Conservation (phyloP, 2,113 vertebrate species). For the Abramis brama region DNA sequence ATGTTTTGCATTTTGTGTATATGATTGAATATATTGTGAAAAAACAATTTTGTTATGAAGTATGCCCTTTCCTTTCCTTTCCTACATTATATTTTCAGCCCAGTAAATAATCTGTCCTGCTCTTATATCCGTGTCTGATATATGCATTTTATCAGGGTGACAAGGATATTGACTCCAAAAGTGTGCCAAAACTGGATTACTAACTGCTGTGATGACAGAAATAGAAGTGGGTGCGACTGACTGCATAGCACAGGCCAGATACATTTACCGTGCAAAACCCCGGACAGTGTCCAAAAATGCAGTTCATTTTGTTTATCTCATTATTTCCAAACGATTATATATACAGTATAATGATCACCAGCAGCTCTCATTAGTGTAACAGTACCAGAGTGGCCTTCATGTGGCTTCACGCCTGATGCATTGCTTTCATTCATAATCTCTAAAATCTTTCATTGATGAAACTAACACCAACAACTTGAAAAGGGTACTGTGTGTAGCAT, state of each 20-base stretch:
- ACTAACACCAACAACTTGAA: neutral
- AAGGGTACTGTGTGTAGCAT: neutral
- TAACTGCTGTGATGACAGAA: neutral
- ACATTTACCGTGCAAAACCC: neutral
- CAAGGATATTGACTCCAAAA: neutral
- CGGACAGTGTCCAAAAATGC: neutral
- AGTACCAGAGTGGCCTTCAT: neutral
- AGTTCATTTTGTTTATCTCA: neutral
- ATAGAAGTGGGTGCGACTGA: neutral
- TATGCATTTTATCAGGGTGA: neutral
- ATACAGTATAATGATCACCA: conserved; percentile 9
- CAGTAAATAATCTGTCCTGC: neutral
- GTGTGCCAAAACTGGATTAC: neutral
- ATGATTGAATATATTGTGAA: neutral
- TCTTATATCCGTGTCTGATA: neutral
- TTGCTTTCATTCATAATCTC: conserved; percentile 1
- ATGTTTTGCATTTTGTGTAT: neutral
- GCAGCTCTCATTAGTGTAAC: neutral
- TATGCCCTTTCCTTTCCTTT: neutral
- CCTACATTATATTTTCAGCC: neutral
- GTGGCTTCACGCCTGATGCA: neutral
- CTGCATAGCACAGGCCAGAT: neutral
- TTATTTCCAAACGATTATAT: neutral
- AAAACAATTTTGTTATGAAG: no score
- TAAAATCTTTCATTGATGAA: conserved; percentile 12